Base-by-base conservation (phyloP, 2,113 vertebrate species). In the Urocitellus parryii region DNA sequence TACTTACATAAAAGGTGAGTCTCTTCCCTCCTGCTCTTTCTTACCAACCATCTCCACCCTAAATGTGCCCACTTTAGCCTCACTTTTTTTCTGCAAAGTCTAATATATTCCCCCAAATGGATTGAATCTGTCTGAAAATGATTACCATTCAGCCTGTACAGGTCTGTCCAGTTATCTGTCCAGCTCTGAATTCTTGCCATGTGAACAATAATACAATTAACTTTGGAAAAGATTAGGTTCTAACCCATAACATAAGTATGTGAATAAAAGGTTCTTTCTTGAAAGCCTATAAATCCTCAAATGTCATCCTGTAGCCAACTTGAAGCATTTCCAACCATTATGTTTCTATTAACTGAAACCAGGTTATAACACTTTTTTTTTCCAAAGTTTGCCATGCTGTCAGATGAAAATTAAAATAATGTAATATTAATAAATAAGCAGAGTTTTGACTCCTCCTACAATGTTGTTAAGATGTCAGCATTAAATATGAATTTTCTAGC, bases 361-460 rank as follows among this genome's bases (percentile, higher is more conserved):
- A 87, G 20, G 58, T 97, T 97, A 84, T 68, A 96, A 95, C 1
- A 6, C 37, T 76, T 58, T 58, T n/a, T n/a, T 91, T 94, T 92
- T 92, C 81, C 90, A 94, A 98, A 97, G 51, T 94, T 88, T 98
- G 92, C 86, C 70, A 97, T 94, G 81, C 67, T 96, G 42, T 97
- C 87, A 97, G 88, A 97, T 78, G 63, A 80, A 98, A 98, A 98
- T 97, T 96, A 98, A 97, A 98, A 81, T 76, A 94, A 96, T 97
- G 76, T 2, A 42, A 82, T 93, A 25, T 63, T 63, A 97, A 97
- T 93, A 98, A 97, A 94, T 92, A 98, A 96, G 5, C 45, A 12
- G 93, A 96, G 34, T 0, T 96, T 98, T 97, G 95, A 97, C 91
- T 94, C 73, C 56, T 98, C 84, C 95, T 96, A 89, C 85, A 97